phyloP scores from a whole-genome alignment of 1,140 invertebrate species.

The Helicoverpa armigera region DNA sequence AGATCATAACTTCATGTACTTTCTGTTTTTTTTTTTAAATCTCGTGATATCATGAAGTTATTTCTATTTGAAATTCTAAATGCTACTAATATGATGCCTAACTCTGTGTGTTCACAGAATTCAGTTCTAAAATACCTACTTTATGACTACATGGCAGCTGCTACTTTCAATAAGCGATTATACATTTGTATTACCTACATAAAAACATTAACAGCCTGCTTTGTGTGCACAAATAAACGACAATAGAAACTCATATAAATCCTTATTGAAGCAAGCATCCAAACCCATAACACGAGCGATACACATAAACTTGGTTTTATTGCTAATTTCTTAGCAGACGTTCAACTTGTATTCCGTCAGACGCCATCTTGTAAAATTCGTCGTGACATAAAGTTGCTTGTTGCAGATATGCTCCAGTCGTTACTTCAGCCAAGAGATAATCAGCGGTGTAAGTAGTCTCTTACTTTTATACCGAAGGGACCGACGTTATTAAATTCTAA shows the following conservation, averaged over 20 bases:
- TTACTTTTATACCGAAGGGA: not conserved
- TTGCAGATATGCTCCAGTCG: constrained; percentile 84
- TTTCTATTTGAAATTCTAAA: no score
- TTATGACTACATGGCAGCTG: no score
- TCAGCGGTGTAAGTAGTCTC: constrained; percentile 75
- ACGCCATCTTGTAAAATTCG: constrained; percentile 13
- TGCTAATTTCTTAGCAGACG: constrained; percentile 17
- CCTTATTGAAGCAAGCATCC: not conserved
- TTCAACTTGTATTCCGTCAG: not conserved
- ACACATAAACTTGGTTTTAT: constrained; percentile 20
- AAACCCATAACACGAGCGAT: not conserved
- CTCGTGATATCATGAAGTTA: no score
- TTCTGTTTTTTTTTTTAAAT: no score
- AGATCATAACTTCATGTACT: no score
- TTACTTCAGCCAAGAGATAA: constrained; percentile 82
- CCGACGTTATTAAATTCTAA: no score
- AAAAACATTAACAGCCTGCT: not conserved
- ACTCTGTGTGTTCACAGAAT: no score
- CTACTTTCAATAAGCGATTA: no score
- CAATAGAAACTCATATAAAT: not conserved
- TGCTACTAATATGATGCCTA: no score
- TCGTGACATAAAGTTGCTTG: constrained; percentile 48
- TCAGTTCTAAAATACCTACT: no score
- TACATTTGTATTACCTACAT: no score
- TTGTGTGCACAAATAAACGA: not conserved